These are phyloP conservation scores for Microcebus griseorufus DNA, from an alignment of 2,113 vertebrate species.

Conservation along the genomic window DNA sequence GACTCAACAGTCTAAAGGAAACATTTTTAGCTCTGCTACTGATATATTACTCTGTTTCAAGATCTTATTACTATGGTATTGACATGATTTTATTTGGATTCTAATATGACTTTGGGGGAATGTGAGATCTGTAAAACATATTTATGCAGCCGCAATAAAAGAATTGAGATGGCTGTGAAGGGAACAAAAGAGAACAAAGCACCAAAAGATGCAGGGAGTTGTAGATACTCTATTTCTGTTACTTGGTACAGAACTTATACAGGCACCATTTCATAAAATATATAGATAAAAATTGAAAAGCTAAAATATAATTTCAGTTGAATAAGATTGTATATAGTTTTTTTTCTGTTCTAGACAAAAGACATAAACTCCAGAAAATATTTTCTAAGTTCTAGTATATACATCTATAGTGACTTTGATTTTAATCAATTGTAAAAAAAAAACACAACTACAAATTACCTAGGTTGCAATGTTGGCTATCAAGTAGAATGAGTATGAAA, in stretches of 20 bases:
- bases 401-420: background rate
- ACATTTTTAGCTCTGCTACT: conserved; percentile 38
- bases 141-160: conserved; percentile 67
- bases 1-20: conserved; percentile 10
- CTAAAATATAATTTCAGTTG: conserved; percentile 47
- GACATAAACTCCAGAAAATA: background rate
- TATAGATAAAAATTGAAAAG: conserved; percentile 47
- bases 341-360: conserved; percentile 5
- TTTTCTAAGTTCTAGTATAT: conserved; percentile 6
- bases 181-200: conserved; percentile 49
- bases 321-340: background rate
- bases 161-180: conserved; percentile 48
- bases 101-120: conserved; percentile 66
- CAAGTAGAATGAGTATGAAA: background rate
- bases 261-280: conserved; percentile 48
- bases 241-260: background rate
- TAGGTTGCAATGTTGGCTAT: background rate
- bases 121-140: conserved; percentile 53
- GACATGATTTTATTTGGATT: conserved; percentile 65
- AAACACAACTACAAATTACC: background rate
- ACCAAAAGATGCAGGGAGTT: background rate
- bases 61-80: conserved; percentile 42
- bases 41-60: conserved; percentile 49
- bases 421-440: background rate
- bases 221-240: background rate